Conservation (phyloP, 2,113 vertebrate species). For the Bettongia penicillata region DNA sequence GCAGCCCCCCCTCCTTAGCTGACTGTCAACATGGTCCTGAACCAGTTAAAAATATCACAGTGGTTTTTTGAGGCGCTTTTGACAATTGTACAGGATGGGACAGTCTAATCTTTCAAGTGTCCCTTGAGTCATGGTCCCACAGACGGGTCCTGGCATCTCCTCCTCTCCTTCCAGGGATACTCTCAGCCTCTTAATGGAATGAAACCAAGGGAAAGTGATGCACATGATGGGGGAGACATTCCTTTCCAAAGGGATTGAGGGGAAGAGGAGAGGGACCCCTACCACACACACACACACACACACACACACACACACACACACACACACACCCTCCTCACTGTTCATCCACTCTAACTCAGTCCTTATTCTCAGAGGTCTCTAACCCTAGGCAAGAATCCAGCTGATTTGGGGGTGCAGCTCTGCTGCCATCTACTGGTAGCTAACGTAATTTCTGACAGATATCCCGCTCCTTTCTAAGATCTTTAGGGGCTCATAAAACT, state of each 20-base stretch:
- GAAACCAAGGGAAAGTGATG: background rate
- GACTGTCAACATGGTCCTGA: background rate
- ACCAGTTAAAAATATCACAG: background rate
- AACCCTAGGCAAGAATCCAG: background rate
- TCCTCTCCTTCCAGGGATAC: background rate
- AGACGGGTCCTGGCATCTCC: no score
- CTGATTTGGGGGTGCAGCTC: background rate
- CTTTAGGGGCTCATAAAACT: background rate
- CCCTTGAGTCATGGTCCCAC: background rate
- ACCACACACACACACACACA: no score
- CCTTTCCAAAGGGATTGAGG: background rate
- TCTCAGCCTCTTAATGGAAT: background rate
- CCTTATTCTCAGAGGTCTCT: background rate
- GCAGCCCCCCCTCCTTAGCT: background rate
- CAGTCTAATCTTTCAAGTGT: background rate
- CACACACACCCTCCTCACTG: no score
- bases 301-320: no score
- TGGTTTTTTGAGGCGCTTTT: background rate
- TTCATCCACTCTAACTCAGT: background rate
- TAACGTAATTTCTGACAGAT: background rate
- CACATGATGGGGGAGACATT: background rate
- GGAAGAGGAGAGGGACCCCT: background rate
- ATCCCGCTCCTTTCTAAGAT: background rate
- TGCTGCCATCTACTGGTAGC: conserved; percentile 81
- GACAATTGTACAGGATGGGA: background rate